These are phyloP conservation scores for Meda fulgida DNA, from an alignment of 2,797 vertebrate genomes.

Conservation along the genomic window DNA sequence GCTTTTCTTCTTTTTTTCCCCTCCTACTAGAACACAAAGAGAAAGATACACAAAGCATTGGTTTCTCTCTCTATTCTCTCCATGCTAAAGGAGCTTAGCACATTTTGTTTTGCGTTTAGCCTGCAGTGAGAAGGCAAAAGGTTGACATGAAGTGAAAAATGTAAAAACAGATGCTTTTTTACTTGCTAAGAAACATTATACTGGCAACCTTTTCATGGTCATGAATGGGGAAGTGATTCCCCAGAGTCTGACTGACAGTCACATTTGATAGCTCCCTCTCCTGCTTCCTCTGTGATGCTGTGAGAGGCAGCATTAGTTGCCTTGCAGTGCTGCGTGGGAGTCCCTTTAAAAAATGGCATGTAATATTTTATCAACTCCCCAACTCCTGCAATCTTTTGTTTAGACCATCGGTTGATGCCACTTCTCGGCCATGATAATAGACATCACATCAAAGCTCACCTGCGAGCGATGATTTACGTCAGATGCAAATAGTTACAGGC, in stretches of 20 bases:
- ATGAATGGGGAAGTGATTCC: constrained; percentile 69
- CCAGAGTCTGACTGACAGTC: constrained; percentile 67
- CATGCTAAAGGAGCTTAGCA: constrained; percentile 64
- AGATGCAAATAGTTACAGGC: constrained; percentile 54
- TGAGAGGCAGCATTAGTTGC: constrained; percentile 50
- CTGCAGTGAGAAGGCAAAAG: constrained; percentile 77
- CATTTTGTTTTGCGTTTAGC: constrained; percentile 79
- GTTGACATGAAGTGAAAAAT: constrained; percentile 68
- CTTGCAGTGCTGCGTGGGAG: constrained; percentile 46
- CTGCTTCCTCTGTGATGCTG: constrained; percentile 66
- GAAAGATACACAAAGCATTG: constrained; percentile 72
- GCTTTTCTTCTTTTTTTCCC: constrained; percentile 51
- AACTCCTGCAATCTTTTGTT: constrained; percentile 33
- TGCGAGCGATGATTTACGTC: constrained; percentile 36
- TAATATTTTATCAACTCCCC: constrained; percentile 48
- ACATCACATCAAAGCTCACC: constrained; percentile 33
- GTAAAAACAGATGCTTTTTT: constrained; percentile 57
- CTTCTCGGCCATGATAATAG: background rate
- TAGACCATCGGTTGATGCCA: constrained; percentile 20
- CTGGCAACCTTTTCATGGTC: constrained; percentile 67
- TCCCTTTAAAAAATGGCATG: constrained; percentile 47
- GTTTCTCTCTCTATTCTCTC: constrained; percentile 74
- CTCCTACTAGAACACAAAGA: constrained; percentile 70
- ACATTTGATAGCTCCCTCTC: constrained; percentile 68
- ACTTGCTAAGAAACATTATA: constrained; percentile 54